phyloP scores from a whole-genome alignment of 2,888 invertebrate genomes.

The Mesoligia furuncula region DNA sequence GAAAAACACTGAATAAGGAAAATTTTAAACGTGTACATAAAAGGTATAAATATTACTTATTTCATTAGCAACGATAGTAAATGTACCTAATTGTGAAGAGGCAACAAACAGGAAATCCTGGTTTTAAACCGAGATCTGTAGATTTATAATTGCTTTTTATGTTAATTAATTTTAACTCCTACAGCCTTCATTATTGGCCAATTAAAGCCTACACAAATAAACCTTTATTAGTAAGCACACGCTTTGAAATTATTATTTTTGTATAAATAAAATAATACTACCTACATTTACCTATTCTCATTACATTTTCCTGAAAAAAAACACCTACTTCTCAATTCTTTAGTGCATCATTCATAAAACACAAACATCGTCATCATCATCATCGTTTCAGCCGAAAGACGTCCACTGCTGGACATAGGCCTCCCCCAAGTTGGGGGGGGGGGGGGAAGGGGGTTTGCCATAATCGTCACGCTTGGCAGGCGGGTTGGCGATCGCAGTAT shows the following conservation, averaged over 20 bases:
- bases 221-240: neutral
- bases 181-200: slow-evolving; percentile 44
- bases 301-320: neutral
- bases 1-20: slow-evolving; percentile 60
- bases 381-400: no score
- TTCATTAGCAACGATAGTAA: slow-evolving; percentile 58
- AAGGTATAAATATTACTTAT: slow-evolving; percentile 58
- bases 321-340: neutral
- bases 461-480: no score
- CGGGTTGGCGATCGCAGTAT: no score
- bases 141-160: slow-evolving; percentile 64
- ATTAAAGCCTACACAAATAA: slow-evolving; percentile 51
- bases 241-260: neutral
- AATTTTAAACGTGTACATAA: slow-evolving; percentile 48
- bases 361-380: neutral
- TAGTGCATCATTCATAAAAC: neutral
- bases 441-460: no score
- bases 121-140: slow-evolving; percentile 53
- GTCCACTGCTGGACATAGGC: no score
- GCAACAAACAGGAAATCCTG: slow-evolving; percentile 67
- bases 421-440: no score
- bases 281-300: neutral
- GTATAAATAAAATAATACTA: neutral
- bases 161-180: slow-evolving; percentile 63
- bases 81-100: slow-evolving; percentile 61